Percentiles rank a stretch among this genome's conserved stretches.
Conservation (phyloP, 2,113 vertebrate species). For the Gila orcuttii region DNA sequence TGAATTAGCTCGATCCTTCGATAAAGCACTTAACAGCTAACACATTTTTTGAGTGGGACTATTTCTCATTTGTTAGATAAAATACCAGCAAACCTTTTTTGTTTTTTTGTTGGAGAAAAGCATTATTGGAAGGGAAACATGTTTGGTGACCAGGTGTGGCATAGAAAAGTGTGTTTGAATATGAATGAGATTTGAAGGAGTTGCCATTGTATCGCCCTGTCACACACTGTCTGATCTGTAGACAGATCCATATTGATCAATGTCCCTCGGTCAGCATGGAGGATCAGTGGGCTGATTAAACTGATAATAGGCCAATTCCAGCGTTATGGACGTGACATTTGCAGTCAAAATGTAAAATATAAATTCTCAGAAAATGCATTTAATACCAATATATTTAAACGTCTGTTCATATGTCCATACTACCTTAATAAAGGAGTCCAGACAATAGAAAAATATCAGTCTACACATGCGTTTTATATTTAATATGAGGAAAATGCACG, state of each 20-base stretch:
- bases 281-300: constrained; percentile 16
- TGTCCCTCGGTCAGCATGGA: neutral
- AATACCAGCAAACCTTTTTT: neutral
- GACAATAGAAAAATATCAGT: too few relatives aligned
- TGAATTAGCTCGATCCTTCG: neutral
- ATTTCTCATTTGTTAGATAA: neutral
- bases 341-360: too few relatives aligned
- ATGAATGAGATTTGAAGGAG: neutral
- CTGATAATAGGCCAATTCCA: neutral
- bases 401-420: too few relatives aligned
- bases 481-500: too few relatives aligned
- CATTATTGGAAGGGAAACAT: neutral
- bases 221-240: neutral
- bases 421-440: too few relatives aligned
- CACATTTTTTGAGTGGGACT: neutral
- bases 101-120: neutral
- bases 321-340: too few relatives aligned
- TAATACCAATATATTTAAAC: too few relatives aligned
- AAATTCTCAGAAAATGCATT: too few relatives aligned
- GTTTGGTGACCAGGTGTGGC: neutral
- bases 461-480: too few relatives aligned
- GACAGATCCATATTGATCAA: constrained; percentile 16
- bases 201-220: neutral
- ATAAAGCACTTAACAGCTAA: neutral
- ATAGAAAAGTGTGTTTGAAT: neutral